Evolutionary conservation across 1,140 invertebrate species (phyloP), one percentile per base, ranked within the genome.

Genomic region (Daktulosphaira vitifoliae): DNA sequence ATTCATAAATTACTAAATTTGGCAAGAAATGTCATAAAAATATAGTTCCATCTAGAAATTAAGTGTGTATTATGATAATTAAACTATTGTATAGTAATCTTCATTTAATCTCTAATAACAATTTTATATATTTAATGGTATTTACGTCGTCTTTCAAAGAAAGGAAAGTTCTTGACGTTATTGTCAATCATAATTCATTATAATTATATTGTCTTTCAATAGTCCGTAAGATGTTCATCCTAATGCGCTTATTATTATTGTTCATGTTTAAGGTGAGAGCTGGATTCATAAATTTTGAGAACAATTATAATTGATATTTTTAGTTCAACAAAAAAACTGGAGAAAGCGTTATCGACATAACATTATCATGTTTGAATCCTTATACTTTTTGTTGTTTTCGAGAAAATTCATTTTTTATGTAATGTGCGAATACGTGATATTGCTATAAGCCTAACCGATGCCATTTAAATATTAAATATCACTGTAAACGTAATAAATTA

Each of bases 121-220:
- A 33, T 5, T 33, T 33, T 5, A 5, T 6, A 5, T 33, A 6
- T 33, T 33, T 33, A 6, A 6, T 33, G 5, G 29, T 33, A 11
- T 33, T 5, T 11, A 6, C 5, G 11, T 6, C 29, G 42, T 59
- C 38, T 23, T 23, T 7, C 1, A 11, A 33, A 33, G 54, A 59
- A 59, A 46, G 26, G 56, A 62, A 62, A 62, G 56, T 62, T 62
- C 46, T 20, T 62, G n/a, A 33, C 42, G 29, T 48, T 46, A 33
- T 62, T 48, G 25, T 33, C 42, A 56, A 23, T 23, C 33, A 39
- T 15, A 42, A 46, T 44, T 33, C 29, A 44, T 44, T 11, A 44
- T n/a, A n/a, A 44, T 44, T 44, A 44, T 48, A 62, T 62, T 62
- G 25, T 62, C 16, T 62, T 48, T 46, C 23, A 33, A 62, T 62